Evolutionary conservation across 2,888 invertebrate species (phyloP), one percentile per base, ranked within the genome.

Genomic region (Loripinus fragilis): DNA sequence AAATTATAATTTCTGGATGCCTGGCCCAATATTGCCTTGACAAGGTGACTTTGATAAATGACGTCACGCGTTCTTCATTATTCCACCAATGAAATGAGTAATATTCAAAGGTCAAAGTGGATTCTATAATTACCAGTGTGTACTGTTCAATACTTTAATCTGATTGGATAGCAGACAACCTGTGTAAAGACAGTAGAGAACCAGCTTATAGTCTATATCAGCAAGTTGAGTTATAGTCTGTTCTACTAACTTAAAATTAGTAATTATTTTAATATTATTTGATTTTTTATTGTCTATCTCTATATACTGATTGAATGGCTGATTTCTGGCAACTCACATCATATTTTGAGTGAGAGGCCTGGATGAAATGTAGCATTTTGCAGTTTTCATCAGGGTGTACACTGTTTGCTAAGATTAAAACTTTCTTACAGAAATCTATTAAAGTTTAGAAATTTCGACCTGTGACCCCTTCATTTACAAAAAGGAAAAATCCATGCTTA

Each of bases 21-120:
- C 45, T 20, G 20, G 45, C 17, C 15, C 20, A 17, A 17, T 3
- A 45, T 12, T 3, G 10, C 7, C 20, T 12, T 52, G 52, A 17
- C 25, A 38, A 70, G 38, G 48, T 52, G 52, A 52, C 35, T 55
- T 52, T 30, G 64, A 65, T 20, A 67, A 71, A 42, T 80, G 74
- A 80, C 82, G 79, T 83, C 79, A 79, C 64, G 8, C 42, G 28
- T 50, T 66, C 17, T 35, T 38, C 35, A 3, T 23, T 23, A n/a
- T 15, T 38, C 3, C 20, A 8, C 77, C 77, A 77, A 77, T 77
- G 42, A 64, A 38, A 68, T 15, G 10, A 17, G 12, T 7, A 41
- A n/a, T 52, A 25, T 17, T 10, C 28, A 17, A 20, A 25, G 28
- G 35, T 17, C 15, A 41, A 74, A 69, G 74, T 38, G 42, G 25